A percentile compares a stretch with the other conserved stretches of the same genome.
These are phyloP conservation scores for Channa maculata DNA, from an alignment of 2,113 vertebrate species.

Conservation along the genomic window DNA sequence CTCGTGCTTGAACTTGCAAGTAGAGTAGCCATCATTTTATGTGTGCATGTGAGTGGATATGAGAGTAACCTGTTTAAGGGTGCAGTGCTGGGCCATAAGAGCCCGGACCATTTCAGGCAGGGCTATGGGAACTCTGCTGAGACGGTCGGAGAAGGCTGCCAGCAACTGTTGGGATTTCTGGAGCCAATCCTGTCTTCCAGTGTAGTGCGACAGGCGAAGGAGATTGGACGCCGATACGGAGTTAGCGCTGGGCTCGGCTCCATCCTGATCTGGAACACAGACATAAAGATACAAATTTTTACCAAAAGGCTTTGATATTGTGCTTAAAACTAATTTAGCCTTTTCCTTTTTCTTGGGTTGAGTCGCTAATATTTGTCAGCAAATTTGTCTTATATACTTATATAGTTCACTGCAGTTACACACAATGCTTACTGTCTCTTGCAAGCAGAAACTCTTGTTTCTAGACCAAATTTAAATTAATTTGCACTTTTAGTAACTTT, in stretches of 20 bases:
- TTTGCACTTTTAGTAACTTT: no score
- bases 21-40: no score
- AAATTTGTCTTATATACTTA: no score
- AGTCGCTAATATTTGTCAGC: no score
- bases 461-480: no score
- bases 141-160: conserved; percentile 89
- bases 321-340: no score
- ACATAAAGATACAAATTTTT: conserved; percentile 6
- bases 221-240: conserved; percentile 89
- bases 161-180: conserved; percentile 86
- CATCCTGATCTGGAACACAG: conserved; percentile 89
- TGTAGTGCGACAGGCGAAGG: conserved; percentile 89
- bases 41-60: neutral
- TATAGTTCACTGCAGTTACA: no score
- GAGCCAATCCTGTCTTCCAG: conserved; percentile 86
- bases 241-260: conserved; percentile 93
- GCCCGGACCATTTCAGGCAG: conserved; percentile 91
- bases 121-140: conserved; percentile 86
- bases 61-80: conserved; percentile 88
- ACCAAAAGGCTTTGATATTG: neutral
- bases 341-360: no score
- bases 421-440: no score
- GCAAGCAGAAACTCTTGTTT: no score
- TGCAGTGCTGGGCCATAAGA: conserved; percentile 86
- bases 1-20: no score